A percentile compares a stretch with the other conserved stretches of the same genome.
Conservation (phyloP, 2,113 vertebrate species). For the Canis aureus region DNA sequence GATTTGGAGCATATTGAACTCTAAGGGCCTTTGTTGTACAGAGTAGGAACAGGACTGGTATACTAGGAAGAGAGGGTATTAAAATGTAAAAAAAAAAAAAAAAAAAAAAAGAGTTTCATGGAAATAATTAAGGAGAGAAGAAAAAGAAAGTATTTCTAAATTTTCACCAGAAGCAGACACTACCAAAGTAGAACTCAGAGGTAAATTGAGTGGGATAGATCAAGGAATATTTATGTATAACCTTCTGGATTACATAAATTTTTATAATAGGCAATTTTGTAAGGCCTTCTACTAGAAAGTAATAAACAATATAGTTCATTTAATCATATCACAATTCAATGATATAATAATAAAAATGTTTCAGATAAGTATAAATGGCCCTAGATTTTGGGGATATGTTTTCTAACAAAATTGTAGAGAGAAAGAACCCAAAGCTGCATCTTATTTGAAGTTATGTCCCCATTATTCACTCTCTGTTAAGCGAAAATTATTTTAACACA, state of each 20-base stretch:
- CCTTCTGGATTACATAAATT: background rate
- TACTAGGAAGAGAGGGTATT: background rate
- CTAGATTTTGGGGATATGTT: background rate
- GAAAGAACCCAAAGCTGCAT: background rate
- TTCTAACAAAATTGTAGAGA: background rate
- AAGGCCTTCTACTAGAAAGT: background rate
- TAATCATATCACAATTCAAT: background rate
- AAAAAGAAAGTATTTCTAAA: slow-evolving; percentile 16
- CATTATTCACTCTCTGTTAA: background rate
- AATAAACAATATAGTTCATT: background rate
- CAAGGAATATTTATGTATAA: background rate
- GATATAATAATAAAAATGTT: background rate
- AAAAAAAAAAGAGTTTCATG: background rate
- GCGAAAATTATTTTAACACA: background rate
- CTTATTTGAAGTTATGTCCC: background rate
- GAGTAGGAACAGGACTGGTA: background rate
- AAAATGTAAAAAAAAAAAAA: too few species aligned
- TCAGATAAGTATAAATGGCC: background rate
- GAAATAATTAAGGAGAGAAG: background rate
- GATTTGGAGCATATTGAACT: background rate
- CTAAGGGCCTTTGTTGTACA: background rate
- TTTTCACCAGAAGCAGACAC: background rate
- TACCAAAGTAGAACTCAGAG: background rate
- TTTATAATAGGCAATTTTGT: background rate
- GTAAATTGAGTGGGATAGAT: background rate